Percentiles rank a stretch among this genome's conserved stretches.
Evolutionary conservation across 2,888 invertebrate genomes (phyloP).

Genomic region (Drymonia ruficornis): DNA sequence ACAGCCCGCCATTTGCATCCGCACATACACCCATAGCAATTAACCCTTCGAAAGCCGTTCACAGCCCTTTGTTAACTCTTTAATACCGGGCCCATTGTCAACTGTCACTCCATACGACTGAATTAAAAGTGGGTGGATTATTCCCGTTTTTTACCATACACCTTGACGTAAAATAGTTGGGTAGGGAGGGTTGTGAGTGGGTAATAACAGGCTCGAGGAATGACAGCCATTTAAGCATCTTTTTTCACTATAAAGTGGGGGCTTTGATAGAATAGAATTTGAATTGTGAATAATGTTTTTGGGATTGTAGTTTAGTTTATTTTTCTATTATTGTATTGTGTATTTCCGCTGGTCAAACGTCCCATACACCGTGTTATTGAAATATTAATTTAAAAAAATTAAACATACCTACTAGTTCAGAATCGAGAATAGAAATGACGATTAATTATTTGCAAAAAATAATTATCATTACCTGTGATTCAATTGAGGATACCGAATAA

Average conservation of each 20-base stretch:
- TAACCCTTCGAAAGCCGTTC: conserved; percentile 60
- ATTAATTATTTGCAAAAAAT: too few species aligned
- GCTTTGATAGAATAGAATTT: background rate
- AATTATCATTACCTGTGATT: too few species aligned
- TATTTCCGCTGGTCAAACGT: too few species aligned
- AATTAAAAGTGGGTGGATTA: conserved; percentile 66
- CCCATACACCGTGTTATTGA: too few species aligned
- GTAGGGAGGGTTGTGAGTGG: conserved; percentile 50
- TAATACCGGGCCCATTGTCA: conserved; percentile 57
- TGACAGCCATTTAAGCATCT: conserved; percentile 54
- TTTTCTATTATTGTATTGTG: too few species aligned
- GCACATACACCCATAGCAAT: conserved; percentile 57
- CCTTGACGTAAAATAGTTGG: conserved; percentile 27
- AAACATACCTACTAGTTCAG: too few species aligned
- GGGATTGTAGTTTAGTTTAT: too few species aligned
- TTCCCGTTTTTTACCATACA: conserved; percentile 51
- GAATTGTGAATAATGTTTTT: background rate
- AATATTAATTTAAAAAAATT: too few species aligned
- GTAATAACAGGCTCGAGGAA: conserved; percentile 55
- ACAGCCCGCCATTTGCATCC: conserved; percentile 8
- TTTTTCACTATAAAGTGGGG: conserved; percentile 21
- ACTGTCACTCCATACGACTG: conserved; percentile 59
- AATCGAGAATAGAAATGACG: too few species aligned
- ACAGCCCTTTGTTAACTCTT: conserved; percentile 61
- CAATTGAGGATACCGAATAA: too few species aligned